phyloP scores from a whole-genome alignment of 2,888 invertebrate genomes.

The Ophraella communa region DNA sequence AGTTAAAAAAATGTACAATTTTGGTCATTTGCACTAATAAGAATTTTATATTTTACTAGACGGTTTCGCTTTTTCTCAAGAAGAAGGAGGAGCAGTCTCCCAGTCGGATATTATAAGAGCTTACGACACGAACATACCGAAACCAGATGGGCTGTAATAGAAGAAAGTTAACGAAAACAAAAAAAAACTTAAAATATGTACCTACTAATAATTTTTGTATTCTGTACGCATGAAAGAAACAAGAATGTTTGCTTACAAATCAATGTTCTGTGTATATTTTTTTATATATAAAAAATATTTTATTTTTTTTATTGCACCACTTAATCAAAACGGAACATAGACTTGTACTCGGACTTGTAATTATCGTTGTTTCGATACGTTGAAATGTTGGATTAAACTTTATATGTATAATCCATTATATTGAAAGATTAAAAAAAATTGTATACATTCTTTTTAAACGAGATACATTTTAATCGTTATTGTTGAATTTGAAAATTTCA shows the following conservation, averaged over 20 bases:
- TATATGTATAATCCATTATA: too few relatives aligned
- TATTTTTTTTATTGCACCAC: background rate
- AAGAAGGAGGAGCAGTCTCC: conserved; percentile 94
- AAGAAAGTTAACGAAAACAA: background rate
- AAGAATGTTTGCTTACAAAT: background rate
- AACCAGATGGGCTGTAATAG: conserved; percentile 68
- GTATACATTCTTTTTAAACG: background rate
- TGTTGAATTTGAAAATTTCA: background rate
- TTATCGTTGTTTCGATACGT: background rate
- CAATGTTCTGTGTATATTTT: background rate
- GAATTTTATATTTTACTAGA: conserved; percentile 64
- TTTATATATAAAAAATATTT: background rate
- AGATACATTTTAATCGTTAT: too few relatives aligned
- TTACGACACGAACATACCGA: conserved; percentile 91
- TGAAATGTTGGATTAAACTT: too few relatives aligned
- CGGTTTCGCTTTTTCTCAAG: conserved; percentile 99
- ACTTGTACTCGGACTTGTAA: too few relatives aligned
- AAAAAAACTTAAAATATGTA: background rate
- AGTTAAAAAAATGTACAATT: too few relatives aligned
- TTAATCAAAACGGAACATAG: background rate
- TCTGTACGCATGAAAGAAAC: background rate
- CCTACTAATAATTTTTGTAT: background rate
- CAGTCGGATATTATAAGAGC: conserved; percentile 95
- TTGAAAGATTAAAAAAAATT: too few relatives aligned
- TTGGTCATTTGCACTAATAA: background rate